Base-by-base conservation (phyloP, 2,113 vertebrate genomes). In the Benitochromis conjunctus region DNA sequence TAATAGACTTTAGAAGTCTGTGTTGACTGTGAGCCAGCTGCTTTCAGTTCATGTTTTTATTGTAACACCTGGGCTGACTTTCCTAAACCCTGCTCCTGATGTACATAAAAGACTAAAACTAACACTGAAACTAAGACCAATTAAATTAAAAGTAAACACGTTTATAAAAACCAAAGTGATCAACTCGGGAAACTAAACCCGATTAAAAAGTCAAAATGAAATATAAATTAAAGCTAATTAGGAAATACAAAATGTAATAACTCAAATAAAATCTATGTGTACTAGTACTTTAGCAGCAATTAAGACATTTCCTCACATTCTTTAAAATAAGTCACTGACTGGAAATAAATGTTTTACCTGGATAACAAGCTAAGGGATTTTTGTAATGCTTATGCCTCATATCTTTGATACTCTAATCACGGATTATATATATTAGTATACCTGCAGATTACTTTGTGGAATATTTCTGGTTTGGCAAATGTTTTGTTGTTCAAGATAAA, bases 201-300 rank as follows among this genome's bases (percentile, higher is more conserved):
- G n/a, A 21, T 41, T 9, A 66, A 14, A 66, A 41, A 41, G 36
- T 66, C 36, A 14, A 66, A 66, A 21, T 41, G 1, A 41, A 66
- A 41, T 9, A 3, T 21, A 2, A 66, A 41, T 41, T 21, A 24
- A 66, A 41, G 34, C 7, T 66, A 7, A 41, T 0, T 41, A 41
- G 36, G 41, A 66, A 66, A 41, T 66, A 66, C 11, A 66, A 66
- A 41, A 41, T 9, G 9, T 41, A 41, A 41, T 5, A 41, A 41
- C 19, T 41, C 36, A 64, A 13, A 64, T 38, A 13, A 38, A 38
- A 64, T 64, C 62, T 24, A 14, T 0, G 0, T 43, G 64, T 1
- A 69, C 36, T 21, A 94, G 81, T 89, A 26, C 9, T 71, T 83
- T 82, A 60, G 86, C 93, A 90, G 89, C 97, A 96, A 93, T 97